Conservation (phyloP, 1,140 invertebrate genomes). For the Drosophila kepulauana region DNA sequence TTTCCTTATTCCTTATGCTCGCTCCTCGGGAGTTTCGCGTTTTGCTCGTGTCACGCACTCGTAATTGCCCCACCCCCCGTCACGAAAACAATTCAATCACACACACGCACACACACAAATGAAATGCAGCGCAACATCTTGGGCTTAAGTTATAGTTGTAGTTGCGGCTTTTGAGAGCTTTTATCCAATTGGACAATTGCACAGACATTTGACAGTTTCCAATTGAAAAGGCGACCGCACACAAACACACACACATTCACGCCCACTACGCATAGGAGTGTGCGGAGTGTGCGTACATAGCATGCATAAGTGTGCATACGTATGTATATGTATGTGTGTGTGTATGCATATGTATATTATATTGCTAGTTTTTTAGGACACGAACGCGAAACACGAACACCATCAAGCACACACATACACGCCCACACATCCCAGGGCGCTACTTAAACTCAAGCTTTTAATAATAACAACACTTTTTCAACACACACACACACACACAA, state of each 20-base stretch:
- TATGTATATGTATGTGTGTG: constrained; percentile 5
- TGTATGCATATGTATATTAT: constrained; percentile 14
- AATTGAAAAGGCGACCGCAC: constrained; percentile 21
- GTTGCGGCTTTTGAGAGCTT: constrained; percentile 10
- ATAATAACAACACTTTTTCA: constrained; percentile 23
- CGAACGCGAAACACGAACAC: background rate
- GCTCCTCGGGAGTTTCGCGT: constrained; percentile 28
- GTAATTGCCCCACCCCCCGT: constrained; percentile 59
- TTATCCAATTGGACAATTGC: constrained; percentile 32
- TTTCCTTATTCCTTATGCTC: constrained; percentile 64
- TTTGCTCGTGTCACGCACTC: constrained; percentile 44
- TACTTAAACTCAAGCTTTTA: constrained; percentile 9
- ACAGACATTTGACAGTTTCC: constrained; percentile 39
- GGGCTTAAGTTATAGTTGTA: constrained; percentile 25
- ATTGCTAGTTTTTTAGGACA: constrained; percentile 17
- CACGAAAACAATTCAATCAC: background rate
- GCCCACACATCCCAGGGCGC: constrained; percentile 5
- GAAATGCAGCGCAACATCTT: constrained; percentile 36
- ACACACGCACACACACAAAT: constrained; percentile 10
- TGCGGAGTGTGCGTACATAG: background rate
- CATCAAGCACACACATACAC: background rate
- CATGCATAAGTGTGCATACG: background rate
- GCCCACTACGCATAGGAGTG: constrained; percentile 32
- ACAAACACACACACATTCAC: constrained; percentile 9
- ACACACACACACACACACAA: constrained; percentile 2